Evolutionary conservation across 1,140 invertebrate species (phyloP).

Genomic region (Pogonomyrmex californicus): DNA sequence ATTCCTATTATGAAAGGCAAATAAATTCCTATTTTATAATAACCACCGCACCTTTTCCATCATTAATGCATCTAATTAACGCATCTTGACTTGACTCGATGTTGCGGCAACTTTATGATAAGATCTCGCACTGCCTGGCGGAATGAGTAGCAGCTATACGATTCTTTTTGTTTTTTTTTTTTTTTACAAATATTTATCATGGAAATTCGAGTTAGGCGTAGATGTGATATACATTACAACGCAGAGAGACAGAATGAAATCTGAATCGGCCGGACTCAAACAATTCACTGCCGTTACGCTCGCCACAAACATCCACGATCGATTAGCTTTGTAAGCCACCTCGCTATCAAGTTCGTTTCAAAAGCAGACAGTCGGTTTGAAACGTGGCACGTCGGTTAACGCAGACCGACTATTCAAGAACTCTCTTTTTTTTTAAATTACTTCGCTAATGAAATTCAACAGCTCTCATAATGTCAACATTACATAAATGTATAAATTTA

Average conservation of each 20-base stretch:
- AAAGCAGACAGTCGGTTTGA: constrained; percentile 26
- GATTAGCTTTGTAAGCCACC: constrained; percentile 41
- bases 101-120: neutral
- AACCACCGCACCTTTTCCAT: constrained; percentile 54
- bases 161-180: too few species aligned
- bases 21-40: constrained; percentile 67
- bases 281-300: constrained; percentile 12
- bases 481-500: neutral
- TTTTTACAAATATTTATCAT: neutral
- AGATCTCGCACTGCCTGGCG: constrained; percentile 35
- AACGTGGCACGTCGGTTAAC: neutral
- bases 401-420: neutral
- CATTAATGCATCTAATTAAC: constrained; percentile 66
- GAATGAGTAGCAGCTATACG: neutral
- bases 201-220: neutral
- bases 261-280: constrained; percentile 12
- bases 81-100: constrained; percentile 61
- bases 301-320: constrained; percentile 52
- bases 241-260: constrained; percentile 9
- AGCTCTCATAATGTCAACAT: neutral
- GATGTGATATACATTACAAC: neutral
- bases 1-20: constrained; percentile 53
- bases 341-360: constrained; percentile 30
- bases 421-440: neutral
- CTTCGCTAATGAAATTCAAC: constrained; percentile 18